phyloP scores from a whole-genome alignment of 35 echinoderm and acorn worm genomes.

The Apostichopus japonicus region DNA sequence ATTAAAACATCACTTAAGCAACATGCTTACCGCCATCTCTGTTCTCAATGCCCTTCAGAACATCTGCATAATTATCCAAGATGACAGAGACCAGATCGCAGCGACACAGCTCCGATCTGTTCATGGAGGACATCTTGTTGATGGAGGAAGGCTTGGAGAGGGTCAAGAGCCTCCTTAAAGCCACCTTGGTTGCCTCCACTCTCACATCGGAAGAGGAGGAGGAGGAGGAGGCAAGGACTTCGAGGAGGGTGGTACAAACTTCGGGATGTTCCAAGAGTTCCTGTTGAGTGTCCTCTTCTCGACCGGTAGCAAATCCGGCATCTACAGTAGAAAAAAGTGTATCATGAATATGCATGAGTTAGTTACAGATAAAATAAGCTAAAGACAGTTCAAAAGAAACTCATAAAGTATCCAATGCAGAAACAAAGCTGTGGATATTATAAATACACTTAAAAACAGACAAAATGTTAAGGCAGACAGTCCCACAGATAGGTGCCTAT shows the following conservation, averaged over 20 bases:
- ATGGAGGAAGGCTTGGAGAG: constrained; percentile 38
- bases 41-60: background rate
- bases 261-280: constrained; percentile 3
- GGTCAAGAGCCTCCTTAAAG: constrained; percentile 9
- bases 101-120: constrained; percentile 3
- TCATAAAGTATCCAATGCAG: no score
- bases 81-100: constrained; percentile 35
- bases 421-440: no score
- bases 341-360: background rate
- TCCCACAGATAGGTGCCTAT: no score
- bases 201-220: background rate
- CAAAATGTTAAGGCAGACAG: no score
- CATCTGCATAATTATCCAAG: constrained; percentile 29
- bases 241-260: constrained; percentile 20
- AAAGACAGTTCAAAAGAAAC: no score
- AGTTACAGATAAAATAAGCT: background rate
- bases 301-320: background rate
- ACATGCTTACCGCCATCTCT: background rate
- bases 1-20: no score
- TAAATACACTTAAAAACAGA: no score
- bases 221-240: background rate
- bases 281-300: constrained; percentile 19
- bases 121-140: constrained; percentile 41
- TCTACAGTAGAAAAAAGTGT: background rate
- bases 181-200: background rate